Conservation (phyloP, 2,888 invertebrate genomes). For the Athetis lepigone region DNA sequence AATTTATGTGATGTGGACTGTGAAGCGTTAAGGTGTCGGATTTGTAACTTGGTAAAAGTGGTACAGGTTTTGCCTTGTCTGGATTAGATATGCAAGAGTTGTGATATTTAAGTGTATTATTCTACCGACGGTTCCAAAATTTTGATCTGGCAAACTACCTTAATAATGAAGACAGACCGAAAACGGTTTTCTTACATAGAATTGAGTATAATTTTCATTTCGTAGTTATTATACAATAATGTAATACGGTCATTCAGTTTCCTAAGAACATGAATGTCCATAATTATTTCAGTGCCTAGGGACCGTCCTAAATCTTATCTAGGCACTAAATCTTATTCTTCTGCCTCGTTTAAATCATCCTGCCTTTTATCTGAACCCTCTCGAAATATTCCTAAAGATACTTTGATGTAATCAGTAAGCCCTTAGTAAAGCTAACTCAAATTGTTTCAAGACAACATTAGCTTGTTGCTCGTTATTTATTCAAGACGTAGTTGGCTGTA, state of each 20-base stretch:
- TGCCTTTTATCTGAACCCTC: conserved; percentile 17
- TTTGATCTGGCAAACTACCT: not conserved
- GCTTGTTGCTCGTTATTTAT: conserved; percentile 2
- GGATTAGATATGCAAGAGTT: not conserved
- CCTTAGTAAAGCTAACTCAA: not conserved
- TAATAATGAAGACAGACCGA: not conserved
- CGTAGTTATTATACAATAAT: not conserved
- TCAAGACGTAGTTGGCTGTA: conserved; percentile 1
- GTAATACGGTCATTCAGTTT: not conserved
- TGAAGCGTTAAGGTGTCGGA: conserved; percentile 6
- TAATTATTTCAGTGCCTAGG: conserved; percentile 20
- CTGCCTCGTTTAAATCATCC: conserved; percentile 23
- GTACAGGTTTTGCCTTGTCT: not conserved
- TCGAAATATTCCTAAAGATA: conserved; percentile 5
- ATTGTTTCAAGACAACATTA: not conserved
- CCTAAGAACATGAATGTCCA: conserved; percentile 29
- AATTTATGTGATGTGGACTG: conserved; percentile 16
- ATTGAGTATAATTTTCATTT: not conserved
- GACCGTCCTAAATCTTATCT: conserved; percentile 26
- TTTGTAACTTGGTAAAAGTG: conserved; percentile 5
- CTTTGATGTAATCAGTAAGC: conserved; percentile 19
- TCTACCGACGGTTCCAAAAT: too few relatives aligned
- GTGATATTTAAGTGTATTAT: not conserved
- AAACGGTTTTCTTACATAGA: not conserved
- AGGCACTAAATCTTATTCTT: conserved; percentile 31